A percentile compares a stretch with the other conserved stretches of the same genome.
These are phyloP conservation scores for Gibbula magus DNA, from an alignment of 2,888 invertebrate genomes.

Conservation along the genomic window DNA sequence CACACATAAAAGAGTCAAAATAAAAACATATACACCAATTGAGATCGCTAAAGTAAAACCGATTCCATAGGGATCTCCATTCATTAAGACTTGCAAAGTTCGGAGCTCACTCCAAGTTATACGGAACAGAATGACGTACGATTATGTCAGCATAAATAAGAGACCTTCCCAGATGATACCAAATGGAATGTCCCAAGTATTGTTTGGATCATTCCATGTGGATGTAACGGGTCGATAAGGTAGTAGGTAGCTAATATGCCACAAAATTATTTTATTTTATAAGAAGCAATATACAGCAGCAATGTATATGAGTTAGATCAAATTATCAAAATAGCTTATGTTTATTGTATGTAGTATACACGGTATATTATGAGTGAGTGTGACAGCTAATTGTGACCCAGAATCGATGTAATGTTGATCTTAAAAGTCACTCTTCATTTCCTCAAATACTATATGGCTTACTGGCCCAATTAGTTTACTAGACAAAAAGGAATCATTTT, in stretches of 20 bases:
- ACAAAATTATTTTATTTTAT: slow-evolving; percentile 13
- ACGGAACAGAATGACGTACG: background rate
- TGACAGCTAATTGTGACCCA: too few species aligned
- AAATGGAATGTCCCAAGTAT: background rate
- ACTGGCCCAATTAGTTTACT: too few species aligned
- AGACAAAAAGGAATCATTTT: too few species aligned
- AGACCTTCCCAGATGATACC: background rate
- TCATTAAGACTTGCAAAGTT: background rate
- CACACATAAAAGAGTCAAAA: background rate
- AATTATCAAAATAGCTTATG: too few species aligned
- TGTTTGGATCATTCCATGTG: background rate
- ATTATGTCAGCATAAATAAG: slow-evolving; percentile 13
- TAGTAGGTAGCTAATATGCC: slow-evolving; percentile 15
- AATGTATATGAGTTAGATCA: too few species aligned
- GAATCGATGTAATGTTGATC: too few species aligned
- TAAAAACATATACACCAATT: background rate
- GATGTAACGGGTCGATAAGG: background rate
- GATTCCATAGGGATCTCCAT: background rate
- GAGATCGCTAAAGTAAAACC: background rate
- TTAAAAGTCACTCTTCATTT: too few species aligned
- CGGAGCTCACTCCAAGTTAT: background rate
- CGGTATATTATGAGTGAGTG: too few species aligned
- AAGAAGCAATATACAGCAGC: slow-evolving; percentile 4
- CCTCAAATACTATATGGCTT: too few species aligned
- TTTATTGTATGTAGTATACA: too few species aligned